A percentile compares a stretch with the other conserved stretches of the same genome.
Conservation (phyloP, 64 coral and sea anemone species). For the Montipora efflorescens region DNA sequence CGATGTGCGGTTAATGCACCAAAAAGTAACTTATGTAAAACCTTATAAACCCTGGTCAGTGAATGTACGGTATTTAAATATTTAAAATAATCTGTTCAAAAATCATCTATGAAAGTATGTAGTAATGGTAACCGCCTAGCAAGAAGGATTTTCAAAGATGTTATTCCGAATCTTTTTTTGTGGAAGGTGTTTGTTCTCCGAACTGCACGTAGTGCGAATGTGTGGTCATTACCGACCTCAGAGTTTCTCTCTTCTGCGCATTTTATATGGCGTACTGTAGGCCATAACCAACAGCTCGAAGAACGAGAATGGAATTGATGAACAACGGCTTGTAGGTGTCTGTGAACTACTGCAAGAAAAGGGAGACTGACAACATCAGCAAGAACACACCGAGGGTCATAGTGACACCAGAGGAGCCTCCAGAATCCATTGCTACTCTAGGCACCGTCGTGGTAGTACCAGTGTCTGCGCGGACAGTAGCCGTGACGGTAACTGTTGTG, state of each 20-base stretch:
- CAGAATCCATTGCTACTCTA: background rate
- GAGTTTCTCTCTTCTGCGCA: background rate
- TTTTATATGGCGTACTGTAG: background rate
- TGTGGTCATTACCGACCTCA: background rate
- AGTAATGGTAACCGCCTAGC: background rate
- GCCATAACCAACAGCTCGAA: background rate
- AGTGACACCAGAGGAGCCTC: background rate
- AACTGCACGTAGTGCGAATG: background rate
- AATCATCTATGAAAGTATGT: background rate
- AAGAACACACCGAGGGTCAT: background rate
- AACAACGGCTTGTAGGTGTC: background rate
- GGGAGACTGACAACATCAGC: background rate
- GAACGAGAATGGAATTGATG: background rate
- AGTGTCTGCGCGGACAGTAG: background rate
- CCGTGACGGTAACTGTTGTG: background rate
- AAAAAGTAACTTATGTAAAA: too few species aligned
- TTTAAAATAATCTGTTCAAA: background rate
- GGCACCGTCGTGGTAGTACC: background rate
- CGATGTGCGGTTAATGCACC: too few species aligned
- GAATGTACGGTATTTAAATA: background rate
- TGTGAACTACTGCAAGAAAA: background rate
- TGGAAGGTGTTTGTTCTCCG: background rate
- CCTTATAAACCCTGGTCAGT: too few species aligned
- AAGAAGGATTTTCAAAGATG: background rate
- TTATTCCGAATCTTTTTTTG: too few species aligned